phyloP scores from a whole-genome alignment of 2,888 invertebrate species.

The Callyntrura guangdongensis region DNA sequence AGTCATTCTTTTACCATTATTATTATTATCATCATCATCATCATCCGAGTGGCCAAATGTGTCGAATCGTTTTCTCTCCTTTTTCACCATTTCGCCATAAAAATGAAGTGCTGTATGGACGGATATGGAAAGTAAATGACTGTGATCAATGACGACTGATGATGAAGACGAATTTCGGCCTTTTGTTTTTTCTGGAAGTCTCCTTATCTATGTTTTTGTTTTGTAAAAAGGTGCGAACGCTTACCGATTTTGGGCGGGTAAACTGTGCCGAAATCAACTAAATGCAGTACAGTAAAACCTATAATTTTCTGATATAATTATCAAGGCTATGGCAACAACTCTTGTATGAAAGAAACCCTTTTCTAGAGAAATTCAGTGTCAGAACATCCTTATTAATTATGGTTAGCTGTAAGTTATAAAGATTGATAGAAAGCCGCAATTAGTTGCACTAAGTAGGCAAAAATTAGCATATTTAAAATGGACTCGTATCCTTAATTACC shows the following conservation, averaged over 20 bases:
- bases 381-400: constrained; percentile 18
- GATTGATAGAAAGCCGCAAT: constrained; percentile 1
- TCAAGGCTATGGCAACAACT: background rate
- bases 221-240: background rate
- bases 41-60: background rate
- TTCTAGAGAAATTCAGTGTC: constrained; percentile 10
- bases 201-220: constrained; percentile 67
- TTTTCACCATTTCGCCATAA: constrained; percentile 78
- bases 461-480: constrained; percentile 22
- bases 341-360: background rate
- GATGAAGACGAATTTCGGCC: constrained; percentile 76
- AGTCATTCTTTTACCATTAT: constrained; percentile 44
- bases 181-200: constrained; percentile 60
- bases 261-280: constrained; percentile 47
- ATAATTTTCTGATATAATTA: constrained; percentile 55
- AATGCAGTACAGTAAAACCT: constrained; percentile 7
- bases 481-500: background rate
- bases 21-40: constrained; percentile 18
- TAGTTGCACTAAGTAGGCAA: background rate
- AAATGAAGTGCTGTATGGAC: constrained; percentile 58
- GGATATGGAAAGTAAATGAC: constrained; percentile 79
- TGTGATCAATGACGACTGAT: constrained; percentile 74
- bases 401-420: background rate
- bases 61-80: constrained; percentile 54
- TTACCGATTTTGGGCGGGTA: constrained; percentile 37